Base-by-base conservation (phyloP, 2,797 vertebrate species). In the Oceanodroma leucorhoa region DNA sequence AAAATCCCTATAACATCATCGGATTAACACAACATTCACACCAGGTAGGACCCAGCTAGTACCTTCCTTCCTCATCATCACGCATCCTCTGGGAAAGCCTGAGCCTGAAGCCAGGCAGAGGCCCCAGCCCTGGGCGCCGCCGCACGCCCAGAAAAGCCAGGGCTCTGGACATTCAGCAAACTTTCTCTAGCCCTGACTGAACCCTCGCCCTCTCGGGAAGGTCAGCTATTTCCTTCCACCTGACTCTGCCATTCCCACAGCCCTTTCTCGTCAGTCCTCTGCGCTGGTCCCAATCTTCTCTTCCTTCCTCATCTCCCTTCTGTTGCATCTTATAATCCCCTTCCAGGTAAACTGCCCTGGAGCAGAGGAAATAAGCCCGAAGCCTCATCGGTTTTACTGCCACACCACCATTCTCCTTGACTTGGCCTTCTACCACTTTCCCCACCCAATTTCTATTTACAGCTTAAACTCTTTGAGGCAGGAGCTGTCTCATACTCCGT, bases 401-500 rank as follows among this genome's bases (percentile, higher is more conserved):
- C 38, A 29, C 34, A 34, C 3, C 51, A 21, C 11, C 0, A 0
- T 15, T 55, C 57, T 45, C 58, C n/a, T 40, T 65, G 45, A 30
- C 30, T 4, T 41, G 15, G 29, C 58, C 19, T 57, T 54, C 75
- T 36, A 45, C 20, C 12, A 5, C 51, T 22, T 34, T 27, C 21
- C 23, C 45, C 36, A 14, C 22, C 6, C 45, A 11, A 18, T 36
- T 57, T 45, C 14, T 71, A 19, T 30, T 53, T 20, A 9, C 27
- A 55, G n/a, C 30, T 30, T 6, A 24, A 73, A 46, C 24, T 58
- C 50, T 29, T 5, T 13, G 26, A 51, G 65, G 30, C 30, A 51
- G 36, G 15, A 69, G 27, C 45, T 24, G 30, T 50, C 40, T 84
- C 3, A 2, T 1, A 22, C 22, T 65, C 40, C 0, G 0, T 5